phyloP scores from a whole-genome alignment of 2,113 vertebrate genomes.

The Oenanthe melanoleuca region DNA sequence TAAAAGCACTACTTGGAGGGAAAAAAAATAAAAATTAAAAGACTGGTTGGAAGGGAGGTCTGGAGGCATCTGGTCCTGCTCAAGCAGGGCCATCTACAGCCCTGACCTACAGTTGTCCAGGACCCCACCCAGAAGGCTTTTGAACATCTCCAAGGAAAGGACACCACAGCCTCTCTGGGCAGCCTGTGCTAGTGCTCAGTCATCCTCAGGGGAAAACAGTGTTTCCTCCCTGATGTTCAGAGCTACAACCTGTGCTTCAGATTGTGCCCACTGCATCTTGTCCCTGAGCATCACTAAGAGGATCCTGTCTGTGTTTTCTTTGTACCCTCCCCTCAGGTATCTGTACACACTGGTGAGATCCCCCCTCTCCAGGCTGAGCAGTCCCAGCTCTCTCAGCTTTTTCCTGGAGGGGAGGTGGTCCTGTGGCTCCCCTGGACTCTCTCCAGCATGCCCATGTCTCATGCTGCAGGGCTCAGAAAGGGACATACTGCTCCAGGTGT shows the following conservation, averaged over 20 bases:
- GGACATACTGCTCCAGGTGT: background rate
- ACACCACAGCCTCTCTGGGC: background rate
- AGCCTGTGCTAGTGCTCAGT: background rate
- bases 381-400: background rate
- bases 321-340: background rate
- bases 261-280: background rate
- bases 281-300: background rate
- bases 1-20: background rate
- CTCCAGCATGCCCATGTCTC: background rate
- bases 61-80: background rate
- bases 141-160: background rate
- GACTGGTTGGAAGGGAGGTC: rapidly evolving
- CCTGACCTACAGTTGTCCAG: background rate
- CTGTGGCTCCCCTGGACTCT: background rate
- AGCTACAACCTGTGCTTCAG: background rate
- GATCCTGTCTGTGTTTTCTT: background rate
- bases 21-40: background rate
- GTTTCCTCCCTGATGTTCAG: background rate
- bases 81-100: background rate
- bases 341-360: background rate
- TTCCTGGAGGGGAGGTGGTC: background rate
- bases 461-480: background rate
- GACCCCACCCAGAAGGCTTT: background rate
- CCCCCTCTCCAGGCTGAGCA: background rate
- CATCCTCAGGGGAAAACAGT: background rate